Percentiles rank a stretch among this genome's conserved stretches.
These are phyloP conservation scores for Ecliptopera silaceata DNA, from an alignment of 2,888 invertebrate genomes.

Conservation along the genomic window DNA sequence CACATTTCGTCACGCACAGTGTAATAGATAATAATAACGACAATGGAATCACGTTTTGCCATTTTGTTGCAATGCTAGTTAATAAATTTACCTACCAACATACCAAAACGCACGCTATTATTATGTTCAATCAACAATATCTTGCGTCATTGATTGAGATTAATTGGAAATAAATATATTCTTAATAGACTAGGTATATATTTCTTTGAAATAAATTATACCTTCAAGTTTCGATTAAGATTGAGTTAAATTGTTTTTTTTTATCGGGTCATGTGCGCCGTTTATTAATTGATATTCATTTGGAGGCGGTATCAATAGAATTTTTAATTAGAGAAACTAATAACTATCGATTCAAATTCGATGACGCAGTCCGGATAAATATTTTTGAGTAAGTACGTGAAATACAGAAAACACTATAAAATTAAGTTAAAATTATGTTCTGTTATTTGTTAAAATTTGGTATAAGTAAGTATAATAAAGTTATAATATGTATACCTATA, in stretches of 20 bases:
- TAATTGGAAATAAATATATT: constrained; percentile 1
- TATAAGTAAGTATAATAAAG: constrained; percentile 2
- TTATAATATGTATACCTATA: too few species aligned
- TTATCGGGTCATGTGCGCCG: neutral
- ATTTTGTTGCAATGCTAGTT: constrained; percentile 25
- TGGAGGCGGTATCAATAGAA: constrained; percentile 26
- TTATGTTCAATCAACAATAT: neutral
- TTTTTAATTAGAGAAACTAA: constrained; percentile 26
- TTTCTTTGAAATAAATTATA: neutral
- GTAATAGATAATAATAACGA: constrained; percentile 9
- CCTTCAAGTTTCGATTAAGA: neutral
- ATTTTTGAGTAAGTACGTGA: too few species aligned
- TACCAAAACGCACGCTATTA: neutral
- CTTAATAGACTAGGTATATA: neutral
- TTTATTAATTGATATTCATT: constrained; percentile 28
- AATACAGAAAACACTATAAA: too few species aligned
- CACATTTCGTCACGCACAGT: constrained; percentile 27
- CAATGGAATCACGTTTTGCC: constrained; percentile 30
- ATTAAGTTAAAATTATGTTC: too few species aligned
- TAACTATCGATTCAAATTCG: constrained; percentile 7
- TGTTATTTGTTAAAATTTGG: constrained; percentile 16
- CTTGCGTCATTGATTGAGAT: constrained; percentile 6
- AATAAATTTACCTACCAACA: neutral
- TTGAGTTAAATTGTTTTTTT: neutral
- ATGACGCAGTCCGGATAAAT: too few species aligned